A percentile compares a stretch with the other conserved stretches of the same genome.
These are phyloP conservation scores for Tiliacea citrago DNA, from an alignment of 2,888 invertebrate species.

Conservation along the genomic window DNA sequence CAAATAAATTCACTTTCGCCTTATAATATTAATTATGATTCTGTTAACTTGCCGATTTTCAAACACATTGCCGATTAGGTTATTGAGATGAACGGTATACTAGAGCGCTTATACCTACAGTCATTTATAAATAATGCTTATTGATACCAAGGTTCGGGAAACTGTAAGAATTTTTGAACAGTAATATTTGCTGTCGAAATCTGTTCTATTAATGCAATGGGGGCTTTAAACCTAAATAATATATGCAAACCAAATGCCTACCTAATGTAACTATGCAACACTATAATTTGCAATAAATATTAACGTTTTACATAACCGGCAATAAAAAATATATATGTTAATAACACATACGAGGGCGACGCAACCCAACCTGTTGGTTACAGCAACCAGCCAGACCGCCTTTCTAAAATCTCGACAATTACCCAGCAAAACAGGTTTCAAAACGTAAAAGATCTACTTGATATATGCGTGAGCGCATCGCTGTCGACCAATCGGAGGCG, in stretches of 20 bases:
- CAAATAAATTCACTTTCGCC: too few species aligned
- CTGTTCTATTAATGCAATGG: not conserved
- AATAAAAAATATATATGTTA: constrained; percentile 68
- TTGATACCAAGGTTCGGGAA: not conserved
- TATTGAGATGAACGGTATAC: not conserved
- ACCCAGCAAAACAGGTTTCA: constrained; percentile 84
- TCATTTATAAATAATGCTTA: not conserved
- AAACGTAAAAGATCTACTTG: constrained; percentile 76
- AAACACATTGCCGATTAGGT: not conserved
- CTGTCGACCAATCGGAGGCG: constrained; percentile 71
- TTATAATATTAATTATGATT: not conserved
- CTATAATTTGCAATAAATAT: constrained; percentile 64
- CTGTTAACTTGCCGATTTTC: not conserved
- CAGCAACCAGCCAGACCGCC: constrained; percentile 79
- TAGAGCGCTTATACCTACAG: too few species aligned
- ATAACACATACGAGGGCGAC: constrained; percentile 66
- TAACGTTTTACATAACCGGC: constrained; percentile 71
- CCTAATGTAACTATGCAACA: constrained; percentile 49
- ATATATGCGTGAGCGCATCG: constrained; percentile 79
- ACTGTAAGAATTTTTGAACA: not conserved
- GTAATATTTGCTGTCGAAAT: not conserved
- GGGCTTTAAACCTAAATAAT: constrained; percentile 4
- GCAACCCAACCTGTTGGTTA: constrained; percentile 75
- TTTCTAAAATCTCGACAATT: constrained; percentile 90
- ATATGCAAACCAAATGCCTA: constrained; percentile 41